A percentile compares a stretch with the other conserved stretches of the same genome.
Evolutionary conservation across 2,888 invertebrate genomes (phyloP).

Genomic region (Unio delphinus): DNA sequence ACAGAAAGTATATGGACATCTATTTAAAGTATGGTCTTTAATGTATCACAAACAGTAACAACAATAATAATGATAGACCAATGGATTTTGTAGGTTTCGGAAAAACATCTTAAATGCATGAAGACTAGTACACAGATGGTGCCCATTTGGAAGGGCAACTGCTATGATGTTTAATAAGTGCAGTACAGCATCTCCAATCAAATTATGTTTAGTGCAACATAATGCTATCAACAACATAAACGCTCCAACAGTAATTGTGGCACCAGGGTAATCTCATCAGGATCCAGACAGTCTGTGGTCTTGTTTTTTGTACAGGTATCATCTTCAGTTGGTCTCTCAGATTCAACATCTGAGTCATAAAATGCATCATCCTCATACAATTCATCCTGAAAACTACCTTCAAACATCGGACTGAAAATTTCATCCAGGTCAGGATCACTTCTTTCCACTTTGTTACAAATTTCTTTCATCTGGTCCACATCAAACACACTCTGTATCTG

Average conservation of each 20-base stretch:
- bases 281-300: too few relatives aligned
- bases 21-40: not conserved
- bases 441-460: too few relatives aligned
- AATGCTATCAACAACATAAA: slow-evolving; percentile 25
- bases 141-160: slow-evolving; percentile 9
- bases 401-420: too few relatives aligned
- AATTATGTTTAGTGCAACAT: slow-evolving; percentile 14
- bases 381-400: too few relatives aligned
- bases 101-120: slow-evolving; percentile 5
- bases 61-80: slow-evolving; percentile 18
- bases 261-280: slow-evolving; percentile 13
- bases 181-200: slow-evolving; percentile 1
- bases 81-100: slow-evolving; percentile 16
- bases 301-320: too few relatives aligned
- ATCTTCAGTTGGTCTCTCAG: too few relatives aligned
- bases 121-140: slow-evolving; percentile 7
- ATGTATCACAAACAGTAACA: slow-evolving; percentile 5
- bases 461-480: too few relatives aligned
- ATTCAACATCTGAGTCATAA: too few relatives aligned
- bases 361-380: too few relatives aligned
- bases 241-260: slow-evolving; percentile 18
- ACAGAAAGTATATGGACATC: slow-evolving; percentile 10
- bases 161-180: slow-evolving; percentile 14
- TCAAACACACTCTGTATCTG: too few relatives aligned
- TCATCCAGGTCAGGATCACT: too few relatives aligned